Evolutionary conservation across 2,113 vertebrate species (phyloP).

Genomic region (Semnopithecus entellus): DNA sequence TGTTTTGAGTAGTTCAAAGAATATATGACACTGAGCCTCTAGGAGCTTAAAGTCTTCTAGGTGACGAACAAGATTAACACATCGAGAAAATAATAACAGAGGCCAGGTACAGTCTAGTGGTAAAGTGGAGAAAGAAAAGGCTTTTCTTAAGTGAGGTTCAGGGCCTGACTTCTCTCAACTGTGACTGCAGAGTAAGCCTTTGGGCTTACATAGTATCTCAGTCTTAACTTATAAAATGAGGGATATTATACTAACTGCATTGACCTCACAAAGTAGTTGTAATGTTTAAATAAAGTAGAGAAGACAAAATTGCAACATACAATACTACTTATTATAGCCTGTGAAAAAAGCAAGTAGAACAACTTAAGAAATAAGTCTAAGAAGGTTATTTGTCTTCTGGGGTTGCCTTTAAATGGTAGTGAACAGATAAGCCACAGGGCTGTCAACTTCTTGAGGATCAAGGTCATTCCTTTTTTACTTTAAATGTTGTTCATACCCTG

Average conservation of each 20-base stretch:
- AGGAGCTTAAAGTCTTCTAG: slow-evolving; percentile 10
- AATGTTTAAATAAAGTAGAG: slow-evolving; percentile 21
- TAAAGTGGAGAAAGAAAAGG: not conserved
- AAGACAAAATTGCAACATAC: not conserved
- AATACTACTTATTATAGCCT: not conserved
- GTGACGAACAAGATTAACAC: not conserved
- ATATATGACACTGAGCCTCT: not conserved
- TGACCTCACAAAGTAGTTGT: not conserved
- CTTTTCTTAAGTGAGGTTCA: not conserved
- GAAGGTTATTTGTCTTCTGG: not conserved
- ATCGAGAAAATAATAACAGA: not conserved
- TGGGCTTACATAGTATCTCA: not conserved
- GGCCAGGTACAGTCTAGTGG: not conserved
- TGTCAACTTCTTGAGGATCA: slow-evolving; percentile 1
- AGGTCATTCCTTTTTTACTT: not conserved
- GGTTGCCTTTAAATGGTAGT: slow-evolving; percentile 20
- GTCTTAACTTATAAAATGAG: not conserved
- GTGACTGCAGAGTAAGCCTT: not conserved
- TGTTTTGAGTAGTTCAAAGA: slow-evolving; percentile 29
- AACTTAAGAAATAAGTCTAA: not conserved
- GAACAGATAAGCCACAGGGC: not conserved
- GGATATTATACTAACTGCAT: not conserved
- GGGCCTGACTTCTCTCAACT: not conserved
- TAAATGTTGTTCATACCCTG: slow-evolving; percentile 13
- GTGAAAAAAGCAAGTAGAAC: not conserved